A percentile compares a stretch with the other conserved stretches of the same genome.
These are phyloP conservation scores for Oryzias melastigma DNA, from an alignment of 2,113 vertebrate genomes.

Conservation along the genomic window DNA sequence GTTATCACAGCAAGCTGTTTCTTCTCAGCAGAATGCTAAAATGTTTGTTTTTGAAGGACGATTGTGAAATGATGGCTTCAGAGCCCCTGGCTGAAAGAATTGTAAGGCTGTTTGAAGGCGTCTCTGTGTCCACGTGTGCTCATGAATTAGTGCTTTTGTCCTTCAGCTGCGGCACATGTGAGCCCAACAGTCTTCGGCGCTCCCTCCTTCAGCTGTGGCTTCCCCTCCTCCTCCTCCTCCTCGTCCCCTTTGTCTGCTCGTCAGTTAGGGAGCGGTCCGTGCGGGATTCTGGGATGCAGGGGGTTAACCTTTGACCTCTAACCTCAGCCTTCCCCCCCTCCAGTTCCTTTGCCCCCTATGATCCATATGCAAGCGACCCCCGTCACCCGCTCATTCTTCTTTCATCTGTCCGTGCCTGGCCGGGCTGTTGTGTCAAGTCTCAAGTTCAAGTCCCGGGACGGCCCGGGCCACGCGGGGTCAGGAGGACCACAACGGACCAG, in stretches of 20 bases:
- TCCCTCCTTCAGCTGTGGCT: constrained; percentile 13
- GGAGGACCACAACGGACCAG: constrained; percentile 35
- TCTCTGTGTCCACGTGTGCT: constrained; percentile 24
- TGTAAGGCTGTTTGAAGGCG: constrained; percentile 14
- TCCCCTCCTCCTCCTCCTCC: constrained; percentile 48
- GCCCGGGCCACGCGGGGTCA: constrained; percentile 31
- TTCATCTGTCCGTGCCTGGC: constrained; percentile 68
- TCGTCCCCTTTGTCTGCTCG: constrained; percentile 71
- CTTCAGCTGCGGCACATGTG: constrained; percentile 39
- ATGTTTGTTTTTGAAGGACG: too few species aligned
- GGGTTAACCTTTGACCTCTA: constrained; percentile 70
- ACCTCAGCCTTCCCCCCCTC: constrained; percentile 45
- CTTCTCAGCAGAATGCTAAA: too few species aligned
- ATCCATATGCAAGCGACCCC: constrained; percentile 76
- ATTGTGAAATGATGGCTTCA: neutral
- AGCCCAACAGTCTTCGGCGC: constrained; percentile 34
- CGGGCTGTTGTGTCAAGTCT: constrained; percentile 73
- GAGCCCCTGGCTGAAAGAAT: constrained; percentile 10
- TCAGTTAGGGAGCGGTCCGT: constrained; percentile 63
- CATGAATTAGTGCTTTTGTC: constrained; percentile 38
- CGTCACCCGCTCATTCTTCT: constrained; percentile 63
- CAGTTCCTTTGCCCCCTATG: constrained; percentile 28
- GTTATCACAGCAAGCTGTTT: too few species aligned
- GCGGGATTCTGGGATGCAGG: constrained; percentile 43
- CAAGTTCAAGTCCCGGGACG: constrained; percentile 80